Percentiles rank a stretch among this genome's conserved stretches.
Conservation (phyloP, 1,140 invertebrate genomes). For the Leptopilina boulardi region DNA sequence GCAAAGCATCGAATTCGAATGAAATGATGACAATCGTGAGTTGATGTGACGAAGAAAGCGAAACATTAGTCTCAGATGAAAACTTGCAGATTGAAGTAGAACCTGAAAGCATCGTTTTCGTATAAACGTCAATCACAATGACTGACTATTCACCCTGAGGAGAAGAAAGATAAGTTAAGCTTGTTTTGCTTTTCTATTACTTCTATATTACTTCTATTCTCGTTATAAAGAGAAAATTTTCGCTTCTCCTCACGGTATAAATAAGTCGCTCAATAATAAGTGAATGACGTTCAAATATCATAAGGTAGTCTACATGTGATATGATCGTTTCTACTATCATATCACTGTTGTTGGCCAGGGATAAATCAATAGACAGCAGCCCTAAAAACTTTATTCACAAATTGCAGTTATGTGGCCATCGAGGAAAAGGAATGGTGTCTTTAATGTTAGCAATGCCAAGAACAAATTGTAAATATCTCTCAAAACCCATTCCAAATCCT, state of each 20-base stretch:
- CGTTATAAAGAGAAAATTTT: too few species aligned
- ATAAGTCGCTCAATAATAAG: neutral
- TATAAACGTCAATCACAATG: neutral
- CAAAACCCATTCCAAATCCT: conserved; percentile 97
- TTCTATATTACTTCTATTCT: too few species aligned
- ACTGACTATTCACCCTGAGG: too few species aligned
- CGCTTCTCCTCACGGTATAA: neutral
- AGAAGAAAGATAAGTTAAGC: too few species aligned
- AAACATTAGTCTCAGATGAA: neutral
- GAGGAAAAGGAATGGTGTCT: conserved; percentile 95
- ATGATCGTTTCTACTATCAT: neutral
- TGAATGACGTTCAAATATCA: neutral
- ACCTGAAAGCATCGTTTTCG: conserved; percentile 16
- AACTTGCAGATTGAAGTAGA: neutral
- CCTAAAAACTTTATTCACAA: conserved; percentile 78
- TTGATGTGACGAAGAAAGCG: neutral
- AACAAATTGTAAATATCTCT: conserved; percentile 90
- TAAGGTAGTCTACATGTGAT: neutral
- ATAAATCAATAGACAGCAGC: conserved; percentile 54
- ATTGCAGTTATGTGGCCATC: conserved; percentile 92
- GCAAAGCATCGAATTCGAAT: too few species aligned
- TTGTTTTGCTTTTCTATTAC: too few species aligned
- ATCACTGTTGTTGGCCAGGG: conserved; percentile 25
- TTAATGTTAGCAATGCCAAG: conserved; percentile 91
- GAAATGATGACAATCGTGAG: neutral